Evolutionary conservation across 2,888 invertebrate genomes (phyloP), one percentile per base, ranked within the genome.

Genomic region (Chouioia cunea): DNA sequence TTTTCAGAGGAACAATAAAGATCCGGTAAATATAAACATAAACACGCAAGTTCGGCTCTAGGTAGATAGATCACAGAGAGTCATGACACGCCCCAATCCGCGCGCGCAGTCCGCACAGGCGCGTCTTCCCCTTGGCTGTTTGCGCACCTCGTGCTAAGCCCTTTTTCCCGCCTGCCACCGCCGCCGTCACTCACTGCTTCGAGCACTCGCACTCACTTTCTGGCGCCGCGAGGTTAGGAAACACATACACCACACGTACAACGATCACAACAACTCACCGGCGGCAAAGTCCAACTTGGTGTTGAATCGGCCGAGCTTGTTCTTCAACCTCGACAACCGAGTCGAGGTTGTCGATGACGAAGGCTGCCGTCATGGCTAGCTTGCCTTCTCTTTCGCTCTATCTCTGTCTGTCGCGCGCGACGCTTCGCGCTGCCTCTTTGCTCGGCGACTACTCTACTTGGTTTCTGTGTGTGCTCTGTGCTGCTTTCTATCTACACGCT

Each of bases 271-370:
- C 36, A 27, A 36, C 36, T 36, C 14, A 43, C 44, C 58, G 58
- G n/a, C 56, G 6, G 8, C 56, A 2, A 22, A 20, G 20, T 20
- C 18, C 27, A 27, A 4, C 18, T 15, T 16, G 18, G 1, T 16
- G 18, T 50, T 10, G 36, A 36, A 36, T 20, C 20, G 18, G 50
- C 10, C 16, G 50, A 6, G 50, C 50, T 6, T 20, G 20, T 15
- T 20, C 50, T 76, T 77, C 76, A 74, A 75, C 73, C 75, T 74
- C 75, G 75, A 75, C 76, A 70, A 73, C 73, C 77, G 76, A 73
- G 69, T 20, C 20, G 50, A 20, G 48, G 56, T 66, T 36, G n/a
- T 14, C 47, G 22, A 56, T 22, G 14, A 15, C 27, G 64, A 64
- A 52, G 66, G 60, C 58, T 57, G 58, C 52, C 60, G 70, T 69